Evolutionary conservation across 2,888 invertebrate species (phyloP).

Genomic region (Eupithecia insigniata): DNA sequence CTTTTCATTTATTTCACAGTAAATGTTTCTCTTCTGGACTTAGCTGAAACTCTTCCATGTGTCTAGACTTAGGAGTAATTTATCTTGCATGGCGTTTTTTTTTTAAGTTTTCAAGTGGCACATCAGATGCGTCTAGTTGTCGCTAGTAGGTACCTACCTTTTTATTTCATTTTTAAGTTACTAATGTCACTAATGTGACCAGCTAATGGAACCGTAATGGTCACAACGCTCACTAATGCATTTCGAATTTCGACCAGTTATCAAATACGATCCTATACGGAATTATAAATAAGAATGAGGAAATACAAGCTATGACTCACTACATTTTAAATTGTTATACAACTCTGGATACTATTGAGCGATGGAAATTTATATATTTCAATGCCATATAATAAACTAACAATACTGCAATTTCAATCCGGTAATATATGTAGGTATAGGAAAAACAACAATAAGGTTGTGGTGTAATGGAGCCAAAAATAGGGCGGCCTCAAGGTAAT

Average conservation of each 20-base stretch:
- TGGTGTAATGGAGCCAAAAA: background rate
- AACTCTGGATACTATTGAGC: background rate
- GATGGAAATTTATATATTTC: background rate
- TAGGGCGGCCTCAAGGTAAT: background rate
- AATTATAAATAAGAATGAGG: constrained; percentile 31
- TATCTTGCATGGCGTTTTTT: background rate
- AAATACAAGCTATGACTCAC: constrained; percentile 20
- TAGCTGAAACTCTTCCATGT: background rate
- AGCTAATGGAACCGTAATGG: constrained; percentile 54
- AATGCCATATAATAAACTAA: background rate
- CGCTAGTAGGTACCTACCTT: too few species aligned
- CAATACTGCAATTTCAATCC: background rate
- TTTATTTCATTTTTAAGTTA: background rate
- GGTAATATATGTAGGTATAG: too few species aligned
- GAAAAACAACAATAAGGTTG: too few species aligned
- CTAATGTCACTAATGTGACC: constrained; percentile 28
- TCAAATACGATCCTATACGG: constrained; percentile 27
- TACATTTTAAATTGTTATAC: constrained; percentile 3
- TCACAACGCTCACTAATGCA: constrained; percentile 56
- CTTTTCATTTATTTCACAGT: background rate
- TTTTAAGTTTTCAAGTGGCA: background rate
- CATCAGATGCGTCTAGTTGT: background rate
- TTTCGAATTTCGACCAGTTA: constrained; percentile 36
- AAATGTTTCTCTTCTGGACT: background rate
- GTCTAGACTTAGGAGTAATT: background rate